Evolutionary conservation across 1,140 invertebrate genomes (phyloP), one percentile per base, ranked within the genome.

Genomic region (Bombus waltoni): DNA sequence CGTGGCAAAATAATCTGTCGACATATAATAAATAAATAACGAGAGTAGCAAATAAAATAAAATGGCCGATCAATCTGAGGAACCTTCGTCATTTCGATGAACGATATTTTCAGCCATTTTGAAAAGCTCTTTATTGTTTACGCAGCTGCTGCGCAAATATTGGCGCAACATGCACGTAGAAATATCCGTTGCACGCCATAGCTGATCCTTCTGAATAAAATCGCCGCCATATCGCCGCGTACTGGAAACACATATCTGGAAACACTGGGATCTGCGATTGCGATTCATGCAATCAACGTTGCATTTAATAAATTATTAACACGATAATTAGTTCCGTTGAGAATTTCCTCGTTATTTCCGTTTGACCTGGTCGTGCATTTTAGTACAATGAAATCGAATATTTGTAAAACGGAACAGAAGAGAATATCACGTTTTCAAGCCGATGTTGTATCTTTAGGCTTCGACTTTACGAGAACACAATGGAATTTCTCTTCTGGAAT

Each of bases 271-370:
- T 53, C 47, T 53, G 47, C 47, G 47, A 53, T 5, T 53, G 2
- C 18, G 32, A 68, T 22, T 38, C 32, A 3, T 35, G n/a, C 42
- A 68, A 68, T 70, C n/a, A 53, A 25, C 44, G 8, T 0, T 4
- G 6, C 59, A n/a, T 42, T 66, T 66, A 66, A 66, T 77, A 42
- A 80, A n/a, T 80, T 80, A 28, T 80, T n/a, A 40, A 40, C 76
- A 40, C 59, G 59, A 42, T 32, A 65, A 66, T 78, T 78, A 35
- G 28, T 28, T 66, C 18, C 40, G 8, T 22, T 18, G 18, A n/a
- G n/a, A 59, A 44, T 66, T 78, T 35, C 5, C 44, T 13, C 35
- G 5, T 78, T 78, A 53, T 53, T 53, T 22, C 47, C 18, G 22
- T 8, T 5, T 5, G 47, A 53, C 44, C n/a, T 35, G 1, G n/a